Evolutionary conservation across 1,140 invertebrate species (phyloP).

Genomic region (Leptinotarsa defecta): DNA sequence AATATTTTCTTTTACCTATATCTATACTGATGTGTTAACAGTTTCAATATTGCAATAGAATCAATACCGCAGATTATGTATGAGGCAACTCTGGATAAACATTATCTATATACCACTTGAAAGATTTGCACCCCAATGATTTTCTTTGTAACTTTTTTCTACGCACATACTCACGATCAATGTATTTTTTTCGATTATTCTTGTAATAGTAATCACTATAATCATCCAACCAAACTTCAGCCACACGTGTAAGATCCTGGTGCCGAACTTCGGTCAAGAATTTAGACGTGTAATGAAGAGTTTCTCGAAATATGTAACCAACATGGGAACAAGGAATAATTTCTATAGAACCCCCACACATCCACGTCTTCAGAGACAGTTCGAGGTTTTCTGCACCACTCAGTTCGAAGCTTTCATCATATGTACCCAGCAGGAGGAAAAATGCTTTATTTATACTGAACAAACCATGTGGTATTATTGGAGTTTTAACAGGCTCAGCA

Average conservation of each 20-base stretch:
- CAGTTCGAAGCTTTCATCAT: conserved; percentile 98
- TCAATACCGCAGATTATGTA: conserved; percentile 49
- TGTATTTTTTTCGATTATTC: conserved; percentile 70
- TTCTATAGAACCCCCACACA: conserved; percentile 89
- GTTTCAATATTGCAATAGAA: too few relatives aligned
- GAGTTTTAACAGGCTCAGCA: conserved; percentile 91
- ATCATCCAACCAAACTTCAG: conserved; percentile 93
- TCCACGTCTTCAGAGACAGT: conserved; percentile 93
- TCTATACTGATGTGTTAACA: too few relatives aligned
- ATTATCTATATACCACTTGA: conserved; percentile 98
- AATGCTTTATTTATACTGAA: conserved; percentile 76
- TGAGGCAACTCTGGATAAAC: conserved; percentile 96
- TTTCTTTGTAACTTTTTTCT: conserved; percentile 75
- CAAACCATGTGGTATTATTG: conserved; percentile 90
- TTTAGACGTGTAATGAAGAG: conserved; percentile 90
- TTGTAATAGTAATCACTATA: conserved; percentile 96
- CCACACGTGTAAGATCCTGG: conserved; percentile 85
- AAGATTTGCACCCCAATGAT: conserved; percentile 86
- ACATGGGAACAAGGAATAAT: conserved; percentile 98
- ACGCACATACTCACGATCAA: conserved; percentile 89
- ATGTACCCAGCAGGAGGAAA: conserved; percentile 93
- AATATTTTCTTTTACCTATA: too few relatives aligned
- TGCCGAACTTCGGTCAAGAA: conserved; percentile 94
- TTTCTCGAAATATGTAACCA: conserved; percentile 93
- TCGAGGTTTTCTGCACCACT: conserved; percentile 99